Conservation (phyloP, 2,797 vertebrate species). For the Smutsia temminckii region DNA sequence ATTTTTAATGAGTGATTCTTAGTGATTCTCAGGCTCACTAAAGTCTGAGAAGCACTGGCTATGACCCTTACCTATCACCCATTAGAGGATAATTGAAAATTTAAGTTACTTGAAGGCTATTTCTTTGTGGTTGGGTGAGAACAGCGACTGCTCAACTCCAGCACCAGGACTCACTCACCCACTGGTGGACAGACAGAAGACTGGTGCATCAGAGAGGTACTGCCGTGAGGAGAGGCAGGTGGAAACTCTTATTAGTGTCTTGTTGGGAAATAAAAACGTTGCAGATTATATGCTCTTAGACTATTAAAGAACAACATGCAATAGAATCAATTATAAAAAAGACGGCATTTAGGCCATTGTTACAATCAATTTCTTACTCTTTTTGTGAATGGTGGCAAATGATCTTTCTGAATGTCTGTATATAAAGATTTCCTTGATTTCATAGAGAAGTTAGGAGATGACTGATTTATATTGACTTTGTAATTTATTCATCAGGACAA, state of each 20-base stretch:
- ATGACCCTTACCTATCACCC: not conserved
- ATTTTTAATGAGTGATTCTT: not conserved
- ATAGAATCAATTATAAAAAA: conserved; percentile 37
- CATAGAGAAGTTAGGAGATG: not conserved
- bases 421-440: conserved; percentile 48
- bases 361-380: conserved; percentile 21
- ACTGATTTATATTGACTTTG: conserved; percentile 35
- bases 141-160: not conserved
- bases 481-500: conserved; percentile 39
- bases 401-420: conserved; percentile 25
- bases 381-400: conserved; percentile 29
- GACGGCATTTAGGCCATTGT: not conserved
- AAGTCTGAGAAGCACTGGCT: not conserved
- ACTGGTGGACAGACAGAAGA: not conserved
- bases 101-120: not conserved
- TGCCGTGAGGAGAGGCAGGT: not conserved
- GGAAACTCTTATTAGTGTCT: not conserved
- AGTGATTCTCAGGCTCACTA: not conserved
- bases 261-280: not conserved
- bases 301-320: not conserved
- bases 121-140: not conserved
- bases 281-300: not conserved
- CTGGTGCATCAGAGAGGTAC: not conserved
- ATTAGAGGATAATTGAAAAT: not conserved
- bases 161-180: not conserved